A percentile compares a stretch with the other conserved stretches of the same genome.
Evolutionary conservation across 2,888 invertebrate genomes (phyloP).

Genomic region (Plagodis pulveraria): DNA sequence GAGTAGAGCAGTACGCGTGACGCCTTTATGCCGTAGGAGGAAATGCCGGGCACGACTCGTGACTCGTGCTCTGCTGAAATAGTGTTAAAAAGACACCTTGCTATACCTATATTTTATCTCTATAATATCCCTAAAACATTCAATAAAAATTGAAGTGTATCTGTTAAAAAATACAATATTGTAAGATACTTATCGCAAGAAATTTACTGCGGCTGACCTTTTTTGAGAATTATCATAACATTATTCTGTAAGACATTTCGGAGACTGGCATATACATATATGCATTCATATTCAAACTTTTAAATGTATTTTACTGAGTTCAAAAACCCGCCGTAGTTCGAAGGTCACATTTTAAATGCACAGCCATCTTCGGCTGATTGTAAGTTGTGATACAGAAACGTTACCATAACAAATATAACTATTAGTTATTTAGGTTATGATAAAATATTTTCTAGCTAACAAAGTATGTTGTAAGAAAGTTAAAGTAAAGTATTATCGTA

Average conservation of each 20-base stretch:
- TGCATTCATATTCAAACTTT: conserved; percentile 1
- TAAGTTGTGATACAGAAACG: background rate
- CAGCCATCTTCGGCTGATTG: background rate
- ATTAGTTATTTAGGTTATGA: too few relatives aligned
- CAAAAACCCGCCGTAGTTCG: conserved; percentile 4
- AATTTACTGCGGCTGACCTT: conserved; percentile 11
- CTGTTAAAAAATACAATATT: conserved; percentile 1
- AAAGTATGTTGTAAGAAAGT: too few relatives aligned
- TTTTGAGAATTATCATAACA: background rate
- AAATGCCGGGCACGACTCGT: background rate
- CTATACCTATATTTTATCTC: background rate
- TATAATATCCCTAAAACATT: background rate
- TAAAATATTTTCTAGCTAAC: too few relatives aligned
- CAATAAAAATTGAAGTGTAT: background rate
- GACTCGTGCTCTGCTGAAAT: background rate
- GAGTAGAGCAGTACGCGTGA: conserved; percentile 10
- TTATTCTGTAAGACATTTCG: conserved; percentile 2
- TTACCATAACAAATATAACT: background rate
- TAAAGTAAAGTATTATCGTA: too few relatives aligned
- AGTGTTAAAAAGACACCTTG: background rate
- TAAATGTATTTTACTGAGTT: conserved; percentile 1
- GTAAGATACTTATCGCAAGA: conserved; percentile 7
- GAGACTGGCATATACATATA: background rate
- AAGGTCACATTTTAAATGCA: conserved; percentile 9
- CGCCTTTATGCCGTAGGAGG: conserved; percentile 3